These are phyloP conservation scores for Pseudopipra pipra DNA, from an alignment of 2,113 vertebrate species.

Conservation along the genomic window DNA sequence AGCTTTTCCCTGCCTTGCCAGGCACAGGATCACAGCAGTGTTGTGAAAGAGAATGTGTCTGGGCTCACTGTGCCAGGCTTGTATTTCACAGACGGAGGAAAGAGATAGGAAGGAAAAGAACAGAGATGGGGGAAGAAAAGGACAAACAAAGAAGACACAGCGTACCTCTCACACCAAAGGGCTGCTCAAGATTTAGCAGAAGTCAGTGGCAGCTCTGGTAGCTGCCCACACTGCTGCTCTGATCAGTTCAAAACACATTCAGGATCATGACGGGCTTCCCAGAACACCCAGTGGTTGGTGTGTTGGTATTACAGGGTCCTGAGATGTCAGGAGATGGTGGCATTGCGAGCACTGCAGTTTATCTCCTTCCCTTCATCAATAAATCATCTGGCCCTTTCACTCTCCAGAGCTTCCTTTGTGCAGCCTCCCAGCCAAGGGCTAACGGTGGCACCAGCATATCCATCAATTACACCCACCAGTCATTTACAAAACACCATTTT, in stretches of 20 bases:
- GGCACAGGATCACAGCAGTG: fast-evolving
- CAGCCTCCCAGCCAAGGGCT: neutral
- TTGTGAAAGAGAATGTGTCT: neutral
- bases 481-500: neutral
- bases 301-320: neutral
- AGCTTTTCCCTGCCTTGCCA: neutral
- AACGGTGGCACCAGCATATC: fast-evolving
- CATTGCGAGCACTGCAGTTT: neutral
- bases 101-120: neutral
- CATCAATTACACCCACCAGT: neutral
- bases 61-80: neutral
- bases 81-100: neutral
- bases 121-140: neutral
- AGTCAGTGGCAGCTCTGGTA: neutral
- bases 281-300: neutral
- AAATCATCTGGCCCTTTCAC: neutral
- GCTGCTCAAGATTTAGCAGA: neutral
- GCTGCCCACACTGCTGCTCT: neutral
- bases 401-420: neutral
- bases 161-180: neutral
- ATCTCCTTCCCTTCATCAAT: neutral
- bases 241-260: neutral
- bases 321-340: neutral
- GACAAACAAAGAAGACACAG: neutral
- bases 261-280: neutral